Conservation (phyloP, 2,888 invertebrate genomes). For the Philereme vetulata region DNA sequence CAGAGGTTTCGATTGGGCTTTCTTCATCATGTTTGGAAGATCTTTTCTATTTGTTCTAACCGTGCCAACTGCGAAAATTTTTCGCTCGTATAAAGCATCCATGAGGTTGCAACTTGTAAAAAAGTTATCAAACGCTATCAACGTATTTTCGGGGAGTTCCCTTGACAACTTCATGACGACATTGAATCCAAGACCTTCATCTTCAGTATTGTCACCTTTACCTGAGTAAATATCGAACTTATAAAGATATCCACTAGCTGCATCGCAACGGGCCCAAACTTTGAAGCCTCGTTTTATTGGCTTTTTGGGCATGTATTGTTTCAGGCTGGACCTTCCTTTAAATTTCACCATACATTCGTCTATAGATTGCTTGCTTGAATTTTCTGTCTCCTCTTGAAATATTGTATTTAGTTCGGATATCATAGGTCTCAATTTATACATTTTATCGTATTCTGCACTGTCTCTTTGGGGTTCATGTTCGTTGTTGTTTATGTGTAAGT, state of each 20-base stretch:
- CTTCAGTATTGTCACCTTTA: constrained; percentile 30
- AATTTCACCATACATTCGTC: constrained; percentile 41
- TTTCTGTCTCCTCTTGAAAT: constrained; percentile 31
- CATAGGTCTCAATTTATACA: constrained; percentile 40
- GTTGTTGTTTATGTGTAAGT: constrained; percentile 41
- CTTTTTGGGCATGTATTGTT: constrained; percentile 44
- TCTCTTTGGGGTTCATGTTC: constrained; percentile 29
- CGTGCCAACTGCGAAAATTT: constrained; percentile 29
- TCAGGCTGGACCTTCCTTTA: constrained; percentile 40
- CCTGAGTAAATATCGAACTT: constrained; percentile 41
- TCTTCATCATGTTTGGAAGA: constrained; percentile 22
- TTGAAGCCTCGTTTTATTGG: constrained; percentile 45
- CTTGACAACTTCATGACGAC: constrained; percentile 24
- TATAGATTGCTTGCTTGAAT: constrained; percentile 33
- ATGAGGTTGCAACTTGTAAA: constrained; percentile 28
- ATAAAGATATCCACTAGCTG: constrained; percentile 39
- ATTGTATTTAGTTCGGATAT: constrained; percentile 34
- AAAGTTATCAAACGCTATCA: constrained; percentile 33
- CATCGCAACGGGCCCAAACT: constrained; percentile 41
- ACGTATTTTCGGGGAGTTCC: constrained; percentile 23
- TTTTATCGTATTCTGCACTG: constrained; percentile 35
- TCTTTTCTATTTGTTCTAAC: constrained; percentile 30
- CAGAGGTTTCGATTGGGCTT: no score
- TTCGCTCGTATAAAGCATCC: constrained; percentile 27
- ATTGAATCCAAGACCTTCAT: constrained; percentile 34